phyloP scores from a whole-genome alignment of 2,888 invertebrate genomes.

The Isotomurus palustris region DNA sequence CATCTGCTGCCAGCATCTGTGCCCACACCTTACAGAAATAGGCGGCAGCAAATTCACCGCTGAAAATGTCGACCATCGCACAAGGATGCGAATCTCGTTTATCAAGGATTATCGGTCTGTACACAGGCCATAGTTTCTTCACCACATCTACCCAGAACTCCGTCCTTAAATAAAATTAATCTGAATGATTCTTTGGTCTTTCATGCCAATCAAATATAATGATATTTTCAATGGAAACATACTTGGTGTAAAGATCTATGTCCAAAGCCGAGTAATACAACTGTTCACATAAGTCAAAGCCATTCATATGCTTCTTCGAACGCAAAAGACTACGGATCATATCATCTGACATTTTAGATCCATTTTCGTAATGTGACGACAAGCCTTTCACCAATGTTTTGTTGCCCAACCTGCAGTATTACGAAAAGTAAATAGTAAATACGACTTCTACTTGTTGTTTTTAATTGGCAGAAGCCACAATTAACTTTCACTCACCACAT shows the following conservation, averaged over 20 bases:
- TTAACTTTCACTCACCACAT: slow-evolving; percentile 57
- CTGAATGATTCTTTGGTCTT: background rate
- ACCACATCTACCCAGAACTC: slow-evolving; percentile 80
- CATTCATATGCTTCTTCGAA: slow-evolving; percentile 69
- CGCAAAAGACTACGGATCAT: slow-evolving; percentile 61
- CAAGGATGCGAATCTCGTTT: slow-evolving; percentile 79
- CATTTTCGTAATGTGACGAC: slow-evolving; percentile 63
- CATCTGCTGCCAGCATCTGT: slow-evolving; percentile 82
- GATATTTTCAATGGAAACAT: slow-evolving; percentile 34
- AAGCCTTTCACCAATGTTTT: slow-evolving; percentile 34
- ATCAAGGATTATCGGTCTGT: slow-evolving; percentile 65
- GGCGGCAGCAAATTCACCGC: slow-evolving; percentile 77
- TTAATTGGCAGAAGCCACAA: background rate
- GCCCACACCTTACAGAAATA: slow-evolving; percentile 83
- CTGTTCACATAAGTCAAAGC: slow-evolving; percentile 71
- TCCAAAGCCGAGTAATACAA: slow-evolving; percentile 78
- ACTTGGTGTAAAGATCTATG: slow-evolving; percentile 71
- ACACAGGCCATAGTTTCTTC: slow-evolving; percentile 72
- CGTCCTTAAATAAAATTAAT: too few species aligned
- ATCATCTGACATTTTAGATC: slow-evolving; percentile 64
- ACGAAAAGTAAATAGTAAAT: slow-evolving; percentile 1
- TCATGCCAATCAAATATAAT: background rate
- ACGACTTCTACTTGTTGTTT: background rate
- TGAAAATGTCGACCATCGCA: slow-evolving; percentile 76
- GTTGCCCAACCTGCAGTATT: slow-evolving; percentile 37